Base-by-base conservation (phyloP, 2,113 vertebrate species). In the Acinonyx jubatus region DNA sequence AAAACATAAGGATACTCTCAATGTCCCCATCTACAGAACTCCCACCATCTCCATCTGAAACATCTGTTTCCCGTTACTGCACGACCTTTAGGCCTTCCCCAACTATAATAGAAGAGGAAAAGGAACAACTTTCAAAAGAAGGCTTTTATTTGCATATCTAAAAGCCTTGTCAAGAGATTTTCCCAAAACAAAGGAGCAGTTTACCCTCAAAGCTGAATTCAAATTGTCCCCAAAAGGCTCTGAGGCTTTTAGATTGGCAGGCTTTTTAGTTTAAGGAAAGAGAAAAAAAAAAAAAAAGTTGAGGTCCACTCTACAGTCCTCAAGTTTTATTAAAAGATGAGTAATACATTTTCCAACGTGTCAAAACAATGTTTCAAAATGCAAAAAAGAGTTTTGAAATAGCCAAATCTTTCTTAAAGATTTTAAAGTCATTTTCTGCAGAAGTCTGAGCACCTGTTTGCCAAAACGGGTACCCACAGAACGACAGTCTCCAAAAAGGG, bases 131-230 rank as follows among this genome's bases (percentile, higher is more conserved):
- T 87, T 48, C 80, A 50, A 96, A 87, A 74, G 69, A 69, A 96
- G 66, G 0, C 14, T 76, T 86, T 97, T 52, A 96, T 96, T 93
- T 96, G 81, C 95, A 95, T 97, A 91, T 86, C 57, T 89, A 84
- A 91, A 89, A 91, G 66, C 33, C 66, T 91, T 50, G 66, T 90
- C 73, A 36, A 94, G 82, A 97, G 16, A 41, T 85, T 80, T 93
- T 89, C 63, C 85, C 36, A 80, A 95, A 96, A 89, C 78, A 82
- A 92, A 97, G 66, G 55, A 90, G 16, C 29, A 69, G 68, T 96
- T 97, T 95, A 80, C 52, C 80, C 68, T 96, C 91, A 94, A 96
- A 96, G 65, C 57, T 89, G 81, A 96, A 96, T 93, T 91, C 95
- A 91, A 76, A 91, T 91, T 66, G 50, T 25, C 36, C 48, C 69